Base-by-base conservation (phyloP, 2,113 vertebrate genomes). In the Embiotoca jacksoni region DNA sequence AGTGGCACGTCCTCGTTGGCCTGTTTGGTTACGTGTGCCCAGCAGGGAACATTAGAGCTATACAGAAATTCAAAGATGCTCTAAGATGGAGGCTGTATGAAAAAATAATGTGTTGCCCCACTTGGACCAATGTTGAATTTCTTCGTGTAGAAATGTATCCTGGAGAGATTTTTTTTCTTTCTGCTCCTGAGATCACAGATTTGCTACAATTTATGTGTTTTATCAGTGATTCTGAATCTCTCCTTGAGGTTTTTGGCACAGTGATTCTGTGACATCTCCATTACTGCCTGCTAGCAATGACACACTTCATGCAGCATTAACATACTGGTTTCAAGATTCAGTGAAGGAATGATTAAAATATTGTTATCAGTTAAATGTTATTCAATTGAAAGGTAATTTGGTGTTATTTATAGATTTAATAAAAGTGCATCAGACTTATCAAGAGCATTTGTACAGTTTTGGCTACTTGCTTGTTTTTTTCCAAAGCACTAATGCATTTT, bases 1-100 rank as follows among this genome's bases (percentile, higher is more conserved):
- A 84, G 82, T 83, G 80, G 85, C 72, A 72, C 37, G 56, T 83
- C 81, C 78, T 89, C 81, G 79, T 69, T 90, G 82, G 78, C 63
- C 80, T 78, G 36, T 66, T 78, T 85, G 76, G 66, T 79, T 87
- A 58, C 76, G 75, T 80, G 82, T 74, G 73, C 72, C 56, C 63
- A 73, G 70, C 62, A 84, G 77, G 84, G 64, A 36, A 75, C 77
- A 77, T 85, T 72, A 68, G 59, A 55, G 78, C 68, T 32, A 32
- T 63, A 71, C 7, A 63, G 81, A 35, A 74, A 75, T 78, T 72
- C 63, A 80, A 64, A 89, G 77, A 82, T 84, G 66, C 58, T 78
- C 67, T 54, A 16, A 77, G 62, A 75, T 8, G 37, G 59, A 72
- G 60, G 67, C 63, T 79, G 61, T 32, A 70, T 74, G 60, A 72